Evolutionary conservation across 37 sponge, comb jelly and placozoan genomes (phyloP).

Genomic region (Crambe crambe): DNA sequence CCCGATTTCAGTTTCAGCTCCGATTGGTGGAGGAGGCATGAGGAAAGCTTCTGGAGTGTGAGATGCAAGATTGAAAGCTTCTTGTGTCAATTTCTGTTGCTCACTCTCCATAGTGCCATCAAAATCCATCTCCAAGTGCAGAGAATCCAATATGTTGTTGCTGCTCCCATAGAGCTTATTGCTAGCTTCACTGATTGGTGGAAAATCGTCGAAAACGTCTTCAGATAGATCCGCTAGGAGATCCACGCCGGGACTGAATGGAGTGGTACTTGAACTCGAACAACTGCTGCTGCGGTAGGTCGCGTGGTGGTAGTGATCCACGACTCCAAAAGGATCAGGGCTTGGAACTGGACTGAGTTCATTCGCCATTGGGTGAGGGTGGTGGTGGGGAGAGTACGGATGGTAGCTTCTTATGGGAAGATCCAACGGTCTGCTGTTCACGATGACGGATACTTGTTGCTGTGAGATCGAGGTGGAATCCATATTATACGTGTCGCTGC

Average conservation of each 20-base stretch:
- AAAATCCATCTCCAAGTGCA: constrained; percentile 56
- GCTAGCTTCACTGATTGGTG: constrained; percentile 15
- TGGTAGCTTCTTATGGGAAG: background rate
- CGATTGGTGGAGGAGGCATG: constrained; percentile 30
- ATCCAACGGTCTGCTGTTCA: constrained; percentile 16
- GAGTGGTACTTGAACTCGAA: background rate
- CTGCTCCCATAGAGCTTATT: constrained; percentile 35
- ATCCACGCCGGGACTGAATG: constrained; percentile 34
- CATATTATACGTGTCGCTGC: background rate
- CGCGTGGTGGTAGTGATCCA: constrained; percentile 18
- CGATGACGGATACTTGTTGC: constrained; percentile 3
- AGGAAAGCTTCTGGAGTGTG: constrained; percentile 15
- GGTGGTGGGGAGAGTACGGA: background rate
- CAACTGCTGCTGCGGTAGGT: constrained; percentile 18
- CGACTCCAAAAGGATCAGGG: constrained; percentile 20
- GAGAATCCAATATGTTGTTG: constrained; percentile 23
- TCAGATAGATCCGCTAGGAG: constrained; percentile 22
- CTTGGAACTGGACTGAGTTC: background rate
- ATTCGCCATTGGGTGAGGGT: background rate
- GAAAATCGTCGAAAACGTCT: constrained; percentile 38
- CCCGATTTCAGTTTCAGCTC: constrained; percentile 21
- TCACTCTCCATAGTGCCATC: constrained; percentile 26
- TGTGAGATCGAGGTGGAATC: background rate
- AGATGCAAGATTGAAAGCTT: constrained; percentile 12
- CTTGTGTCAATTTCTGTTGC: background rate